Conservation (phyloP, 2,113 vertebrate genomes). For the mouse (Mus musculus) region DNA sequence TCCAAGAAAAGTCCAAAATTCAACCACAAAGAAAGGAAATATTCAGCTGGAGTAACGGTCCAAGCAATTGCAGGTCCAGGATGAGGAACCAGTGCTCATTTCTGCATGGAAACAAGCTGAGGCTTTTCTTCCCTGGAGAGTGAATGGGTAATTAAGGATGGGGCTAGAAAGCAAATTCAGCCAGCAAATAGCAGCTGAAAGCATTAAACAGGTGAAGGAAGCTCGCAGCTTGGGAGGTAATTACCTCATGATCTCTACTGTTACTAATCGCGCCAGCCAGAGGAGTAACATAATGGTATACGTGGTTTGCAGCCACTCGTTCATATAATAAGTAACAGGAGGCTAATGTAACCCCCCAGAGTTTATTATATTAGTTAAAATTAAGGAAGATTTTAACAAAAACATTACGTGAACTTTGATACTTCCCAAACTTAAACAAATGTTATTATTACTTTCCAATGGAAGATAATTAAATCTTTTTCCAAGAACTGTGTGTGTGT, state of each 20-base stretch:
- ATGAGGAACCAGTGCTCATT: neutral
- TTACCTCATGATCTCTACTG: neutral
- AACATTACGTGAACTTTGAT: neutral
- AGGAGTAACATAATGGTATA: neutral
- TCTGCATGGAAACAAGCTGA: conserved; percentile 59
- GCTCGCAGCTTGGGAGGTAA: conserved; percentile 65
- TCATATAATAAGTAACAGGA: conserved; percentile 32
- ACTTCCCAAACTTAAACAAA: neutral
- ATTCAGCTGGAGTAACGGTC: neutral
- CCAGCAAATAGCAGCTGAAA: conserved; percentile 71
- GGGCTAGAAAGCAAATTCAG: conserved; percentile 56
- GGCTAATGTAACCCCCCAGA: conserved; percentile 16
- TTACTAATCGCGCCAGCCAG: neutral
- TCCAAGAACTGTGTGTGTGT: neutral
- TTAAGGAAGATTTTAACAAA: conserved; percentile 34
- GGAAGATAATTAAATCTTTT: neutral
- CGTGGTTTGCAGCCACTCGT: neutral
- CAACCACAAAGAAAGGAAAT: neutral
- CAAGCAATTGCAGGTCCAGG: conserved; percentile 37
- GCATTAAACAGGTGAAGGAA: conserved; percentile 69
- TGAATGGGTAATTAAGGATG: conserved; percentile 66
- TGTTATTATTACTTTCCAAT: neutral
- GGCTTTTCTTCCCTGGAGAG: conserved; percentile 55
- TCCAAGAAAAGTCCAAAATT: conserved; percentile 39
- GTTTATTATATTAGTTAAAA: conserved; percentile 13